Evolutionary conservation across 2,113 vertebrate genomes (phyloP).

Genomic region (Peromyscus polionotus): DNA sequence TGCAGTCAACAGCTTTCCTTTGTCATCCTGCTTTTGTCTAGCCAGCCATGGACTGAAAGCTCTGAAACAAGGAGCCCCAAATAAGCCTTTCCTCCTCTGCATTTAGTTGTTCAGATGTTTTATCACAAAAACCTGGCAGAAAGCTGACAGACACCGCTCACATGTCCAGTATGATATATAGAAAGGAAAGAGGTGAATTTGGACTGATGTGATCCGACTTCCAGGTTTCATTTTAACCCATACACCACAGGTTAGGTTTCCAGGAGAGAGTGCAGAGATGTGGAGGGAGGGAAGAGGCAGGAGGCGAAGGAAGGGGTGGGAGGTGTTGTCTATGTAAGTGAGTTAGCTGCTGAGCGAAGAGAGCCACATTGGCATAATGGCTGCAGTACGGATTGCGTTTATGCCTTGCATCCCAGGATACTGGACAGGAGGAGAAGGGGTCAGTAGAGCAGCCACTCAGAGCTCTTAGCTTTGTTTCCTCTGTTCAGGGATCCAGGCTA

Average conservation of each 20-base stretch:
- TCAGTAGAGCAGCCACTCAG: neutral
- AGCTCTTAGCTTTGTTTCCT: neutral
- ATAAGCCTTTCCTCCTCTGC: neutral
- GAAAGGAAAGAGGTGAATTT: constrained; percentile 24
- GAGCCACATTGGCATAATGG: too few relatives aligned
- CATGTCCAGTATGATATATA: neutral
- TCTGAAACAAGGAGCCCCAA: neutral
- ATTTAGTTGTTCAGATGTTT: too few relatives aligned
- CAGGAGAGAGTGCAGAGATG: neutral
- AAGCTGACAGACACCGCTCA: neutral
- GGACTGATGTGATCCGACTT: neutral
- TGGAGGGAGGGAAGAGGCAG: neutral
- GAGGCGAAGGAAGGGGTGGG: neutral
- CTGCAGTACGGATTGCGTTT: neutral
- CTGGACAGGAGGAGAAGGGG: neutral
- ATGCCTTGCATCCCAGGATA: neutral
- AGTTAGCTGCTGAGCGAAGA: neutral
- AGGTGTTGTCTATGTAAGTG: neutral
- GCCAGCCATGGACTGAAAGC: neutral
- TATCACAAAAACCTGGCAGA: neutral
- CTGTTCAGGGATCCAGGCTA: neutral
- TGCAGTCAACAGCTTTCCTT: neutral
- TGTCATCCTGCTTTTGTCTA: neutral
- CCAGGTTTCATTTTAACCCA: neutral
- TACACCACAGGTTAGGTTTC: neutral